phyloP scores from a whole-genome alignment of 2,113 vertebrate species.

The Chaenocephalus aceratus region DNA sequence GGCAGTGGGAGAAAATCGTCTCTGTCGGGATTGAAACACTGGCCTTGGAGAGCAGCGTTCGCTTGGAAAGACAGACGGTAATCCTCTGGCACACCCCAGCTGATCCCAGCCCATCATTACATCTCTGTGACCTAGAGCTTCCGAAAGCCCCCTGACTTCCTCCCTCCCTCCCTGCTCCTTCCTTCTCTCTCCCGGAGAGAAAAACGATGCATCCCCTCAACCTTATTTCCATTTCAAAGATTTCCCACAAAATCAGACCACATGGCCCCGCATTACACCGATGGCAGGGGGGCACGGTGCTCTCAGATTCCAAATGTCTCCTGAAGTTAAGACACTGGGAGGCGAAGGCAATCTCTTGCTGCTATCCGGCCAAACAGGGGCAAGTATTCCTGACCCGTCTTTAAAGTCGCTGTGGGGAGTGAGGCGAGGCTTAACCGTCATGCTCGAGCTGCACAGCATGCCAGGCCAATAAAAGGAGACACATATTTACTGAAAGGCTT shows the following conservation, averaged over 20 bases:
- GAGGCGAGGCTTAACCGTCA: constrained; percentile 44
- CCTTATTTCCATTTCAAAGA: constrained; percentile 80
- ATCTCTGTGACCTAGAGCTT: constrained; percentile 68
- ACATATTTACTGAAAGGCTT: constrained; percentile 23
- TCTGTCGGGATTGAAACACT: constrained; percentile 65
- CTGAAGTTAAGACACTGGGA: constrained; percentile 63
- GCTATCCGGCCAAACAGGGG: constrained; percentile 47
- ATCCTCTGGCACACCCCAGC: constrained; percentile 76
- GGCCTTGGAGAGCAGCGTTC: constrained; percentile 51
- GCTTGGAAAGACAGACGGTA: constrained; percentile 67
- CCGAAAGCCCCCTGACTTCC: neutral
- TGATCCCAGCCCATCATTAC: constrained; percentile 73
- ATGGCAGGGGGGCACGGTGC: constrained; percentile 38
- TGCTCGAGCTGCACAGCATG: constrained; percentile 37
- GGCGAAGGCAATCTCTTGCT: constrained; percentile 45
- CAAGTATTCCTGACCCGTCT: constrained; percentile 60
- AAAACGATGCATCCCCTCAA: constrained; percentile 46
- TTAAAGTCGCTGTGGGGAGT: constrained; percentile 56
- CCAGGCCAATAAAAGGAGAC: constrained; percentile 45
- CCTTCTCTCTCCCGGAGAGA: constrained; percentile 25
- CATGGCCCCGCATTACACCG: constrained; percentile 53
- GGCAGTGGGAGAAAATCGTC: constrained; percentile 60
- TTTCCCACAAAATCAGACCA: constrained; percentile 66
- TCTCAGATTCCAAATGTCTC: constrained; percentile 53
- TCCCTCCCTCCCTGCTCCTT: neutral